Percentiles rank a stretch among this genome's conserved stretches.
Conservation (phyloP, 2,888 invertebrate species). For the Morinoia aosen region DNA sequence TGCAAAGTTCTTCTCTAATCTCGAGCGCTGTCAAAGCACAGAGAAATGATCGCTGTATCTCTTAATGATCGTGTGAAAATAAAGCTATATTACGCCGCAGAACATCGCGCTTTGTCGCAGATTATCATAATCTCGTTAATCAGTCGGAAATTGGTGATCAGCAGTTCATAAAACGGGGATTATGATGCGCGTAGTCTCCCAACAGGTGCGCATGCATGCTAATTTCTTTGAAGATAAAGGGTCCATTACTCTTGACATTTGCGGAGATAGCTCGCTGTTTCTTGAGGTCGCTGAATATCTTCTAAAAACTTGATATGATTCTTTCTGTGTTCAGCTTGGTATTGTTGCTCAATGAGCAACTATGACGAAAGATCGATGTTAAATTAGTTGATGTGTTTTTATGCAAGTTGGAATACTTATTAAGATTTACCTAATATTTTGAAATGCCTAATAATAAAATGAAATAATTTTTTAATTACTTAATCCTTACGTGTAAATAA, state of each 20-base stretch:
- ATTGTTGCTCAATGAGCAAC: too few species aligned
- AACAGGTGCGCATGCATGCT: background rate
- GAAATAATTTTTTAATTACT: too few species aligned
- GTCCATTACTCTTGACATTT: background rate
- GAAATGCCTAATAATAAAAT: too few species aligned
- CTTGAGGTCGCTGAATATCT: background rate
- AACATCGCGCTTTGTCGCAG: background rate
- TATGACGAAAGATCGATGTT: too few species aligned
- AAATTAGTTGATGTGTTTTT: too few species aligned
- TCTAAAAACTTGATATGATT: too few species aligned
- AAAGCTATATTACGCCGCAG: background rate
- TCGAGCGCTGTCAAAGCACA: background rate
- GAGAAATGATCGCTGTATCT: background rate
- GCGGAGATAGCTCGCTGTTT: background rate
- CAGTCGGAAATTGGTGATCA: constrained; percentile 12
- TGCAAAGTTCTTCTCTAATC: background rate
- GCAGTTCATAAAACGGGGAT: background rate
- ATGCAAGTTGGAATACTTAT: too few species aligned
- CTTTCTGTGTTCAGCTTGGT: too few species aligned
- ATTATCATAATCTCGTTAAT: background rate
- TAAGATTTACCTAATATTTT: too few species aligned
- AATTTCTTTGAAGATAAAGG: background rate
- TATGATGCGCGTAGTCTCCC: background rate
- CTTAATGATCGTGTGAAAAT: background rate
- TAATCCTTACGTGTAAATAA: too few species aligned